Conservation (phyloP, 2,113 vertebrate species). For the Colistium nudipinnis region DNA sequence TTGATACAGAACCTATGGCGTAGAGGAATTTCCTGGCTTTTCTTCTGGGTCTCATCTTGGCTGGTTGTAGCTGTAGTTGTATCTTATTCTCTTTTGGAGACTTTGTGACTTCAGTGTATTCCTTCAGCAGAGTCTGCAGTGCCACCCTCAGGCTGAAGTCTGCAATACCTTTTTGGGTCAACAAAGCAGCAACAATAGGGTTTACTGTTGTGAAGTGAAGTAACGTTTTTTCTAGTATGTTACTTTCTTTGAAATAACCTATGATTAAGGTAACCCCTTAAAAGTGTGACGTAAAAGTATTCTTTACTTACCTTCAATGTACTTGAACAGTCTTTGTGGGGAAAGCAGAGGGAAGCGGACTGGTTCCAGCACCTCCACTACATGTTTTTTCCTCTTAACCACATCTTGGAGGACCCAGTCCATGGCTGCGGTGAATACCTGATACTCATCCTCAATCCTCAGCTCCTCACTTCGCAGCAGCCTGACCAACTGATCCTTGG, state of each 20-base stretch:
- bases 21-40: slow-evolving; percentile 99
- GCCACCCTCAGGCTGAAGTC: slow-evolving; percentile 98
- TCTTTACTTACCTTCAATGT: slow-evolving; percentile 89
- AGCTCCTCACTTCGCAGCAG: slow-evolving; percentile 94
- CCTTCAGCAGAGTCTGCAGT: slow-evolving; percentile 95
- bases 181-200: slow-evolving; percentile 12
- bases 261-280: background rate
- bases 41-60: slow-evolving; percentile 91
- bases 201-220: background rate
- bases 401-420: slow-evolving; percentile 93
- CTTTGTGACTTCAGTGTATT: slow-evolving; percentile 93
- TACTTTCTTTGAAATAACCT: background rate
- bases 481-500: slow-evolving; percentile 91
- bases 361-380: slow-evolving; percentile 93
- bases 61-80: slow-evolving; percentile 88
- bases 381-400: slow-evolving; percentile 88
- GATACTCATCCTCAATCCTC: slow-evolving; percentile 96
- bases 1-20: slow-evolving; percentile 86
- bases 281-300: too few relatives aligned
- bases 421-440: slow-evolving; percentile 94
- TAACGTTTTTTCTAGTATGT: background rate
- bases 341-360: slow-evolving; percentile 93
- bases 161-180: slow-evolving; percentile 81
- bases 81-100: slow-evolving; percentile 93
- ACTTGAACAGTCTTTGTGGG: slow-evolving; percentile 91